Evolutionary conservation across 1,140 invertebrate genomes (phyloP), one percentile per base, ranked within the genome.

Genomic region (Babylonia areolata): DNA sequence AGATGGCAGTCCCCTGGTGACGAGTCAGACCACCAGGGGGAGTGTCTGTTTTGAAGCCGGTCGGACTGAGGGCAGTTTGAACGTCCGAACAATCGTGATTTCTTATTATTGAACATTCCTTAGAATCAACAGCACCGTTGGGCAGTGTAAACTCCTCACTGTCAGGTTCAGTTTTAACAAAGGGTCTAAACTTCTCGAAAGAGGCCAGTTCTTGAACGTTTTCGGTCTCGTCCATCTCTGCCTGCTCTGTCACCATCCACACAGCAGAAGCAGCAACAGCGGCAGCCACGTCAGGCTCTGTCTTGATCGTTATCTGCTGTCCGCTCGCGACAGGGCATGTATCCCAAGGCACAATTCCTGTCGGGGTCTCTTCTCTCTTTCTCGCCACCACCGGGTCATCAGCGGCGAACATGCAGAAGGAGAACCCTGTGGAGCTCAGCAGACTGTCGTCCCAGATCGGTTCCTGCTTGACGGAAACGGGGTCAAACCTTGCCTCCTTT

Each of bases 391-490:
- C 11, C 37, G 40, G 75, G 75, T 77, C 11, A 37, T 39, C 37
- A 40, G 20, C 40, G 39, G 15, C 28, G 33, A 37, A 39, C 15
- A 28, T 28, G 75, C 71, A 73, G 71, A 37, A 28, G 17, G 75
- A 77, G 35, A 39, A 77, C 37, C 37, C 75, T 9, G 75, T 40
- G 20, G 17, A 11, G 15, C 17, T 77, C 37, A 77, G 17, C 20
- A 39, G 37, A 42, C 35, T 40, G 33, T 77, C 75, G 23, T 77
- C 37, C 75, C 37, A 39, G 6, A 40, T 15, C 20, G 75, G 37
- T 28, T 77, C 35, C 35, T 77, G 75, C 6, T 77, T 77, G 75
- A 77, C 28, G n/a, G n/a, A n/a, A n/a, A n/a, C n/a, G n/a, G n/a
- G n/a, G n/a, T n/a, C n/a, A n/a, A n/a, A n/a, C n/a, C n/a, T n/a